Percentiles rank a stretch among this genome's conserved stretches.
phyloP scores from a whole-genome alignment of 2,797 vertebrate species.

The Scolopax rusticola region DNA sequence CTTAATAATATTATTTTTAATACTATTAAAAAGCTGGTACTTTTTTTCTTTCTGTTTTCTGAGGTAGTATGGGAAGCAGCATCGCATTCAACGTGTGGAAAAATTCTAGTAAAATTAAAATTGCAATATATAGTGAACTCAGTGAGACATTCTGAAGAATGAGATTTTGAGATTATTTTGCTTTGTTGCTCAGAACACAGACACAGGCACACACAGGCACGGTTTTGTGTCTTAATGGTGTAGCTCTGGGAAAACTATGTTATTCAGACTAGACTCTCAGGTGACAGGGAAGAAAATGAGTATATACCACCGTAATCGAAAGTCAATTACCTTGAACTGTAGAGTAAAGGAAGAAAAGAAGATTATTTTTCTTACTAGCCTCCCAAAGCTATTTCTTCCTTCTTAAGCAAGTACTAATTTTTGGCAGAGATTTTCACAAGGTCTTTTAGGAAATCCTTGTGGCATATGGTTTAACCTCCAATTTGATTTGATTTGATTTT shows the following conservation, averaged over 20 bases:
- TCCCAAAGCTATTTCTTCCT: conserved; percentile 4
- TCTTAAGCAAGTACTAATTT: not conserved
- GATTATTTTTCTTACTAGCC: not conserved
- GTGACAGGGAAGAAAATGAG: conserved; percentile 9
- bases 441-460: conserved; percentile 5
- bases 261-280: not conserved
- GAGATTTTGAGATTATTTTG: not conserved
- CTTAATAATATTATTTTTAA: not conserved
- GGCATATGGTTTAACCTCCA: not conserved
- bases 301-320: not conserved
- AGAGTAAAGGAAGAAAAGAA: not conserved
- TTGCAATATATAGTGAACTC: not conserved
- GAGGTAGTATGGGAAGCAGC: not conserved
- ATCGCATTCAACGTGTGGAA: not conserved
- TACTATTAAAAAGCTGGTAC: not conserved
- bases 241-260: not conserved
- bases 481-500: not conserved
- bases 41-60: not conserved
- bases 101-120: not conserved
- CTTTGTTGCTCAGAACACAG: not conserved
- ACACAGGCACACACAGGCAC: fast-evolving
- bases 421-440: not conserved
- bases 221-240: not conserved
- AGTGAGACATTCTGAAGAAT: not conserved
- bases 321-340: not conserved